Conservation (phyloP, 2,888 invertebrate species). For the Zonitis immaculata region DNA sequence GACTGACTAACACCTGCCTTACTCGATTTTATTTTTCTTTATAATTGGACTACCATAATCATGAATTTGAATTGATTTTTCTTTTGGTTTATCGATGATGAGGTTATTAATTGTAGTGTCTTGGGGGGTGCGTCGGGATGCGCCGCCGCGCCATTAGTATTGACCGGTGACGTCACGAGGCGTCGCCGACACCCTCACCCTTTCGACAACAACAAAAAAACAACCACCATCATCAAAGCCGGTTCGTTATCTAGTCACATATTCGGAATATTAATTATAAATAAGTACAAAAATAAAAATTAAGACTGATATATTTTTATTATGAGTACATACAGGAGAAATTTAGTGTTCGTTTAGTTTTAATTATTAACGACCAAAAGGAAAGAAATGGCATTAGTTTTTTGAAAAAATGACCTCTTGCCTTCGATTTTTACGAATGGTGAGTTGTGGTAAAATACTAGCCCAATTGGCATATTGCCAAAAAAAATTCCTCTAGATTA, state of each 20-base stretch:
- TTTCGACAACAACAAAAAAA: background rate
- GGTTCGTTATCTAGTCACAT: constrained; percentile 10
- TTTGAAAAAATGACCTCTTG: constrained; percentile 42
- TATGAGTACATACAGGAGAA: too few species aligned
- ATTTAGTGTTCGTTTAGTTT: too few species aligned
- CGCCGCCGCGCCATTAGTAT: constrained; percentile 49
- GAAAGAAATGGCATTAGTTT: constrained; percentile 9
- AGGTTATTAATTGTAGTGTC: background rate
- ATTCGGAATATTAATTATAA: background rate
- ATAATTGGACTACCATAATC: too few species aligned
- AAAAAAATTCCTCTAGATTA: background rate
- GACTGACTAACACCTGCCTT: background rate
- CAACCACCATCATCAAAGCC: background rate
- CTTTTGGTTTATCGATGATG: background rate
- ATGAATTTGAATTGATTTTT: too few species aligned
- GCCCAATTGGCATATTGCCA: background rate
- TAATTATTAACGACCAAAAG: too few species aligned
- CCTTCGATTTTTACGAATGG: constrained; percentile 48
- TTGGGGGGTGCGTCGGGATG: constrained; percentile 26
- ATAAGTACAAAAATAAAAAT: background rate
- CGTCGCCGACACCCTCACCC: constrained; percentile 43
- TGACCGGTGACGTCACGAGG: constrained; percentile 49
- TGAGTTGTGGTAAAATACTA: constrained; percentile 33
- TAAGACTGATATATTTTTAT: constrained; percentile 1
- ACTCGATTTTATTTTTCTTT: too few species aligned